Evolutionary conservation across 2,113 vertebrate species (phyloP).

Genomic region (Miniopterus natalensis): DNA sequence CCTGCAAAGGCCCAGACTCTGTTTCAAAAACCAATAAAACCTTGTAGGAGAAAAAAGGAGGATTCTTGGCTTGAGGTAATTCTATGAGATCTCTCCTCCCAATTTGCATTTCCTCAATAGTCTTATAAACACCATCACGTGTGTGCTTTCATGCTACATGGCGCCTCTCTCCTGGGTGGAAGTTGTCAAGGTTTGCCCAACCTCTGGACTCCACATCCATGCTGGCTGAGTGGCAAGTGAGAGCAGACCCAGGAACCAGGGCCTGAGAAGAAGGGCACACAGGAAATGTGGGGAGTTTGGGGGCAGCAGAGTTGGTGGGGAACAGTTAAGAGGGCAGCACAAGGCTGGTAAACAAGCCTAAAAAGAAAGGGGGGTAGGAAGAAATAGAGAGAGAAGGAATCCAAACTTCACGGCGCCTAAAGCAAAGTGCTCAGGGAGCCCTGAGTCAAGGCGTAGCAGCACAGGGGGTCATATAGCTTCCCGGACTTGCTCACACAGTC

Average conservation of each 20-base stretch:
- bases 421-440: neutral
- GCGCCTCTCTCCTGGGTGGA: neutral
- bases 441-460: neutral
- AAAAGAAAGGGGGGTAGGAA: neutral
- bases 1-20: neutral
- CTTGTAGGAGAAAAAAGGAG: neutral
- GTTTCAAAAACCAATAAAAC: constrained; percentile 1
- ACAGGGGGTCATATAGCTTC: neutral
- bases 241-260: neutral
- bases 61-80: neutral
- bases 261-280: neutral
- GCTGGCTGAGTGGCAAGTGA: neutral
- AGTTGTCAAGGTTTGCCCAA: neutral
- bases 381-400: neutral
- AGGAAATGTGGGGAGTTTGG: neutral
- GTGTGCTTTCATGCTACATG: neutral
- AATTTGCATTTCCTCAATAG: neutral
- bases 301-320: neutral
- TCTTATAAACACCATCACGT: neutral
- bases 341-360: neutral
- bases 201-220: neutral
- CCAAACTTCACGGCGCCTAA: neutral
- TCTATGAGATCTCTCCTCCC: neutral
- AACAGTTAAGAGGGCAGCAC: neutral
- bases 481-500: neutral